phyloP scores from a whole-genome alignment of 2,797 vertebrate species.

The Poeciliopsis paucimaculata region DNA sequence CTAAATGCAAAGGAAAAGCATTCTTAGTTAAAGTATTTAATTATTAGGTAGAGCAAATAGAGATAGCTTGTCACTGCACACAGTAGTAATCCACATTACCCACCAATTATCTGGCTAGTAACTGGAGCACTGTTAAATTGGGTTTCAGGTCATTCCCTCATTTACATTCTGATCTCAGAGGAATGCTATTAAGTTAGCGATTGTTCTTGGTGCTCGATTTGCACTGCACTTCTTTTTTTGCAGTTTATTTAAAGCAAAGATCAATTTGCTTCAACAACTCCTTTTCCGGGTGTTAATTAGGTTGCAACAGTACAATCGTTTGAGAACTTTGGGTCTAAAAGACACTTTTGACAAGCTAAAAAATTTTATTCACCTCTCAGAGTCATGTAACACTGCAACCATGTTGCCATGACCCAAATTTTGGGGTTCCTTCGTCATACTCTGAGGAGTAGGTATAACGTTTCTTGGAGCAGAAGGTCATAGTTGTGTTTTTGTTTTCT shows the following conservation, averaged over 20 bases:
- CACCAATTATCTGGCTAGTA: not conserved
- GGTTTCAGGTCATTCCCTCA: not conserved
- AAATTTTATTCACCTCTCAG: not conserved
- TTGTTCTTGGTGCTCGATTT: not conserved
- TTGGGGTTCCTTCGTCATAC: not conserved
- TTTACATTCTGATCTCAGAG: not conserved
- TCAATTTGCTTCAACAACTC: not conserved
- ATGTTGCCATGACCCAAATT: conserved; percentile 24
- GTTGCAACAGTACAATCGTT: not conserved
- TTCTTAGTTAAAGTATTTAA: not conserved
- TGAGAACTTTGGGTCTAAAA: not conserved
- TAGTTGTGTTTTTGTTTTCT: conserved; percentile 37
- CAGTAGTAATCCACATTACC: not conserved
- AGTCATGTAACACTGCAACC: conserved; percentile 8
- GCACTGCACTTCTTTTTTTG: not conserved
- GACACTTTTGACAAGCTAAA: not conserved
- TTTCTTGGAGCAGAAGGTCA: not conserved
- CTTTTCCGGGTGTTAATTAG: not conserved
- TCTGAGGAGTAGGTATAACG: conserved; percentile 18
- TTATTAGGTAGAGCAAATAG: not conserved
- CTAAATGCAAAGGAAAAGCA: not conserved
- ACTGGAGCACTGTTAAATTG: not conserved
- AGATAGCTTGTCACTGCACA: not conserved
- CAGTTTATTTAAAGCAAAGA: not conserved
- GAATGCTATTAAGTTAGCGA: not conserved